Conservation (phyloP, 2,113 vertebrate genomes). For the Ailurus styani region DNA sequence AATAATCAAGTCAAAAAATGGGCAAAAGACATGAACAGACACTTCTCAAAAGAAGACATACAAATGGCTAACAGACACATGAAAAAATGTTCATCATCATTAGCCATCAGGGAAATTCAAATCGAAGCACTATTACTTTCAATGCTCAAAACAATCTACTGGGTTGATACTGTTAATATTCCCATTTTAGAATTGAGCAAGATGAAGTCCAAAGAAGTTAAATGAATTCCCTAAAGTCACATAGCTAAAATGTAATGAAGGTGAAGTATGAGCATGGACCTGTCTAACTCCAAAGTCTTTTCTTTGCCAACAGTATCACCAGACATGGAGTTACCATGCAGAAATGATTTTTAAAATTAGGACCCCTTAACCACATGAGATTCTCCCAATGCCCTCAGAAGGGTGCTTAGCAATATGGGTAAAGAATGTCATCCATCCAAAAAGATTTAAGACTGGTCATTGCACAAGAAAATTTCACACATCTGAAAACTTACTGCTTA, state of each 20-base stretch:
- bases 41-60: no score
- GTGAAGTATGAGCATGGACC: neutral
- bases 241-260: neutral
- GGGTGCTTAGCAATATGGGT: neutral
- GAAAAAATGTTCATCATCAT: no score
- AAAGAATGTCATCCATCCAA: neutral
- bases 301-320: neutral
- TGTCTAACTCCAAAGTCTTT: neutral
- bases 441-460: neutral
- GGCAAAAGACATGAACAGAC: no score
- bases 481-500: neutral
- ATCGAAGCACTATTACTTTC: neutral
- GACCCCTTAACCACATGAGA: neutral
- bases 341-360: neutral
- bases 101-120: no score
- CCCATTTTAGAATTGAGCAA: neutral
- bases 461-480: neutral
- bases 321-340: neutral
- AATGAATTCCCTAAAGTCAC: neutral
- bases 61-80: no score
- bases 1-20: no score
- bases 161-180: neutral
- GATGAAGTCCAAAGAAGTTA: neutral
- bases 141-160: neutral
- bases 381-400: neutral